phyloP scores from a whole-genome alignment of 1,140 invertebrate species.

The Metopolophium dirhodum region DNA sequence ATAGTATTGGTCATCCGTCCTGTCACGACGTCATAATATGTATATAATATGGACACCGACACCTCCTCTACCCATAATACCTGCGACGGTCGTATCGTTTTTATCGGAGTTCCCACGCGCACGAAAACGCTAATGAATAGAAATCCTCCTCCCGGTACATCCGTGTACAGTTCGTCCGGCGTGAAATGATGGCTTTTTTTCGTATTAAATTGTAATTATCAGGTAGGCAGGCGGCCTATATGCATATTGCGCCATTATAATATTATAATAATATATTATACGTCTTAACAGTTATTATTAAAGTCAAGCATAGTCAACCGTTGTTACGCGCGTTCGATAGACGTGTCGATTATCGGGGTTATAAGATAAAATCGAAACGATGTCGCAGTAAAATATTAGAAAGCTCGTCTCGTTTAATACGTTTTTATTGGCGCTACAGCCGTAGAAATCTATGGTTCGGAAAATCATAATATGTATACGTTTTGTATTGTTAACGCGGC shows the following conservation, averaged over 20 bases:
- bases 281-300: background rate
- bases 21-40: background rate
- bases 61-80: background rate
- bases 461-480: background rate
- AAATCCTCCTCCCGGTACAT: background rate
- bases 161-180: background rate
- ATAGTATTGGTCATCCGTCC: background rate
- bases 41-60: background rate
- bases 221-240: background rate
- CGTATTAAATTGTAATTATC: background rate
- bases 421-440: background rate
- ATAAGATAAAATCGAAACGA: background rate
- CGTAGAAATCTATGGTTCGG: background rate
- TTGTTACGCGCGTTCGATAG: background rate
- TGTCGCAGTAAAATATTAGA: background rate
- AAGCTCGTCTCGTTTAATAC: background rate
- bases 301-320: background rate
- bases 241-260: constrained; percentile 6
- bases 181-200: background rate
- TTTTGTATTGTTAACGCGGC: background rate
- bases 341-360: background rate
- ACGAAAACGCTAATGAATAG: background rate
- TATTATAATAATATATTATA: background rate
- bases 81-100: background rate
- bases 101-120: background rate